phyloP scores from a whole-genome alignment of 2,888 invertebrate species.

The Apotomis turbidana region DNA sequence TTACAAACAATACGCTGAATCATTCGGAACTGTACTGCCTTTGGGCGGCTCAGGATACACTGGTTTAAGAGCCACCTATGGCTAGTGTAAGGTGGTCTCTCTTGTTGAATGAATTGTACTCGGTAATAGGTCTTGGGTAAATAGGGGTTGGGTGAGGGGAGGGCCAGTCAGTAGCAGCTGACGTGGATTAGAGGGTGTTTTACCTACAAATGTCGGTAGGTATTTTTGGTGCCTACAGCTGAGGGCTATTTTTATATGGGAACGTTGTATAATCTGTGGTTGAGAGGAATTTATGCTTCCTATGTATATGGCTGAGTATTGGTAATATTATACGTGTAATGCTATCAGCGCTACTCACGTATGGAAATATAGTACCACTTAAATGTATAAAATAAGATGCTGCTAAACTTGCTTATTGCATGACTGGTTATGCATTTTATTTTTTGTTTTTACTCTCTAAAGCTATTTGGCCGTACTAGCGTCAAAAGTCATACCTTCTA shows the following conservation, averaged over 20 bases:
- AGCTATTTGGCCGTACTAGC: too few species aligned
- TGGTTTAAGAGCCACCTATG: constrained; percentile 48
- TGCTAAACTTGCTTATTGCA: too few species aligned
- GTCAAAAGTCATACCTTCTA: too few species aligned
- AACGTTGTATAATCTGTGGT: constrained; percentile 7
- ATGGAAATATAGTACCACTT: too few species aligned
- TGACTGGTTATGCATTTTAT: too few species aligned
- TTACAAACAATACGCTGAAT: constrained; percentile 2
- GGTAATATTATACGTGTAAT: too few species aligned
- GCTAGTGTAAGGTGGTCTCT: constrained; percentile 61
- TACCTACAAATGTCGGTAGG: constrained; percentile 70
- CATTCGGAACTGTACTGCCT: neutral
- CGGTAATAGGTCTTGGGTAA: constrained; percentile 55
- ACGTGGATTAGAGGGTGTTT: constrained; percentile 80
- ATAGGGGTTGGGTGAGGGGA: constrained; percentile 63
- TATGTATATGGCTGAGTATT: neutral
- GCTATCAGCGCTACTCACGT: too few species aligned
- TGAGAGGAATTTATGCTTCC: constrained; percentile 16
- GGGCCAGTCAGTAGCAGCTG: constrained; percentile 81
- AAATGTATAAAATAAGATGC: too few species aligned
- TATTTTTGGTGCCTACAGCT: constrained; percentile 55
- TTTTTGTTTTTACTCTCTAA: too few species aligned
- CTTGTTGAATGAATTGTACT: constrained; percentile 48
- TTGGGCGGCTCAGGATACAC: constrained; percentile 50
- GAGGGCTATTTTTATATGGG: constrained; percentile 48